These are phyloP conservation scores for Vanessa tameamea DNA, from an alignment of 1,140 invertebrate genomes.

Conservation along the genomic window DNA sequence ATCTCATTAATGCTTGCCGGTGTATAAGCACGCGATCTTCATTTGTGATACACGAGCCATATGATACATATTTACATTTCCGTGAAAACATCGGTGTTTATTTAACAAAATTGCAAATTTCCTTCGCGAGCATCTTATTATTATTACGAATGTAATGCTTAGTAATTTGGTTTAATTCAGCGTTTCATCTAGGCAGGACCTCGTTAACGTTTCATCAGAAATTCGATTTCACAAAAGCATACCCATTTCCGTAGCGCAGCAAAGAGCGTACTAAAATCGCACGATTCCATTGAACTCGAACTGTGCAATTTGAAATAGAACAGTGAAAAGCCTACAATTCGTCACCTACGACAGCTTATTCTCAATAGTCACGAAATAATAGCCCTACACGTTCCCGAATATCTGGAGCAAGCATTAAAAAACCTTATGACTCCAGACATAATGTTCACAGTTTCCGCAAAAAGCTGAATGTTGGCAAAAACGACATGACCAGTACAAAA, in stretches of 20 bases:
- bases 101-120: too few relatives aligned
- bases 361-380: slow-evolving; percentile 70
- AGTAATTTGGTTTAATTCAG: not conserved
- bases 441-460: slow-evolving; percentile 20
- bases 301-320: slow-evolving; percentile 54
- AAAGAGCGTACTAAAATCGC: slow-evolving; percentile 17
- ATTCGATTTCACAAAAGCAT: slow-evolving; percentile 27
- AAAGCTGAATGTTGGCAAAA: not conserved
- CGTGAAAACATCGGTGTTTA: too few relatives aligned
- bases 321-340: slow-evolving; percentile 69
- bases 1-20: too few relatives aligned
- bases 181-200: not conserved
- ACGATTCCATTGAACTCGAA: slow-evolving; percentile 16
- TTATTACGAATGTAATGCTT: too few relatives aligned
- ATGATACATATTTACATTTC: too few relatives aligned
- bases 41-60: too few relatives aligned
- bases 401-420: slow-evolving; percentile 32
- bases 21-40: too few relatives aligned
- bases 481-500: slow-evolving; percentile 44
- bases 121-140: too few relatives aligned
- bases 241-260: slow-evolving; percentile 5
- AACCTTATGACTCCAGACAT: slow-evolving; percentile 32
- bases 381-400: slow-evolving; percentile 35
- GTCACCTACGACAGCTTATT: slow-evolving; percentile 70
- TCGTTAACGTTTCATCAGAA: slow-evolving; percentile 8